These are phyloP conservation scores for Apaloderma vittatum DNA, from an alignment of 2,113 vertebrate genomes.

Conservation along the genomic window DNA sequence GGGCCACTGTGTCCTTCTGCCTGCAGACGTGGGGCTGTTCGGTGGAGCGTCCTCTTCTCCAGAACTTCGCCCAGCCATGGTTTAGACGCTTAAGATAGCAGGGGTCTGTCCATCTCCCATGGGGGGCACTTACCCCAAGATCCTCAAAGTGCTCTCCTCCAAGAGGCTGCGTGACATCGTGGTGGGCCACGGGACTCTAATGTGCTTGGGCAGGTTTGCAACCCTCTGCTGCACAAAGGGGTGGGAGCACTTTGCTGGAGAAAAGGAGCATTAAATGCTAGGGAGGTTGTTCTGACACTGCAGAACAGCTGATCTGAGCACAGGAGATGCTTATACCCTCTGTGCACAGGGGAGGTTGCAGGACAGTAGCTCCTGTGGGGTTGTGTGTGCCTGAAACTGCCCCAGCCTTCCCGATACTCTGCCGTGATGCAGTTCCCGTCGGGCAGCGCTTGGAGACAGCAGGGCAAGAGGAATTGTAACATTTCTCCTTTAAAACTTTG, in stretches of 20 bases:
- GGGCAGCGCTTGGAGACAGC: fast-evolving
- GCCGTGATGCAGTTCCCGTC: fast-evolving
- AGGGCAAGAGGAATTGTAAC: neutral
- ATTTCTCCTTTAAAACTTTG: neutral
- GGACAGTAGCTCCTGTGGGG: neutral
- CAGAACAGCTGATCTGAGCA: neutral
- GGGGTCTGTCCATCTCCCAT: fast-evolving
- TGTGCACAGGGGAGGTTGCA: neutral
- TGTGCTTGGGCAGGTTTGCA: fast-evolving
- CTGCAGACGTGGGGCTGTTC: neutral
- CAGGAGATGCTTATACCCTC: neutral
- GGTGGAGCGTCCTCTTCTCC: neutral
- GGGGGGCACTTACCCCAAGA: neutral
- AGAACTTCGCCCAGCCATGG: neutral
- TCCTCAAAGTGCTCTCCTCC: neutral
- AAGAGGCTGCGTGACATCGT: fast-evolving
- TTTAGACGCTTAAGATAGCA: neutral
- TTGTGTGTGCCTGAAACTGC: neutral
- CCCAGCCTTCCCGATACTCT: neutral
- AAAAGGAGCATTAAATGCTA: neutral
- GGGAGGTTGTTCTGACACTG: neutral
- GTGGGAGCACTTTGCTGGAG: neutral
- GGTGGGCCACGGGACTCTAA: neutral
- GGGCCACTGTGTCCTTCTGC: neutral
- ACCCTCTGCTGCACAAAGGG: neutral